A percentile compares a stretch with the other conserved stretches of the same genome.
phyloP scores from a whole-genome alignment of 2,888 invertebrate species.

The Carpatolechia fugitivella region DNA sequence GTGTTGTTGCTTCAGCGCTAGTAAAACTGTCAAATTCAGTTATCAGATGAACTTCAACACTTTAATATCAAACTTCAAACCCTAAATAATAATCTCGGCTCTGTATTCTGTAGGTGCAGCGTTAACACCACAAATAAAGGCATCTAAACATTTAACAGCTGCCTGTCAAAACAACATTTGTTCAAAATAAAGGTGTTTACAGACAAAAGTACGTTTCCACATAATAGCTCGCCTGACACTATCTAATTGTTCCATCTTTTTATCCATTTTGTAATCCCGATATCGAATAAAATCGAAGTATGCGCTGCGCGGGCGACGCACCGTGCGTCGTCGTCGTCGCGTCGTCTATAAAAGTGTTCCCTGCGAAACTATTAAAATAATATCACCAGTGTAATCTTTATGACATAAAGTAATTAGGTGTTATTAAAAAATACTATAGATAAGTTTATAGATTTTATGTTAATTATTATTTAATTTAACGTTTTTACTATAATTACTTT shows the following conservation, averaged over 20 bases:
- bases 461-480: no score
- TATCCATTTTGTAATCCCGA: constrained; percentile 52
- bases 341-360: constrained; percentile 30
- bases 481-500: no score
- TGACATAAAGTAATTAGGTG: no score
- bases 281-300: constrained; percentile 39
- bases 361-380: constrained; percentile 15
- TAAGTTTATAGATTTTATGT: no score
- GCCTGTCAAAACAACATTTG: constrained; percentile 68
- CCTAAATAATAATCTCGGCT: constrained; percentile 29
- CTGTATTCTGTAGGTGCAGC: constrained; percentile 6
- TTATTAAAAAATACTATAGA: no score
- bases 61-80: constrained; percentile 18
- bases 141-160: constrained; percentile 56
- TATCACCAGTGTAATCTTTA: no score
- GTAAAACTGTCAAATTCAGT: neutral
- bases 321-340: constrained; percentile 18
- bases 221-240: constrained; percentile 44
- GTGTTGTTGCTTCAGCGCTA: neutral
- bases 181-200: constrained; percentile 71
- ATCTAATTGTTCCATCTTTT: constrained; percentile 69
- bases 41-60: constrained; percentile 30
- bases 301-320: constrained; percentile 19
- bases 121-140: constrained; percentile 36
- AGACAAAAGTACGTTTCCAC: constrained; percentile 50